Percentiles rank a stretch among this genome's conserved stretches.
These are phyloP conservation scores for Syngnathus floridae DNA, from an alignment of 2,113 vertebrate genomes.

Conservation along the genomic window DNA sequence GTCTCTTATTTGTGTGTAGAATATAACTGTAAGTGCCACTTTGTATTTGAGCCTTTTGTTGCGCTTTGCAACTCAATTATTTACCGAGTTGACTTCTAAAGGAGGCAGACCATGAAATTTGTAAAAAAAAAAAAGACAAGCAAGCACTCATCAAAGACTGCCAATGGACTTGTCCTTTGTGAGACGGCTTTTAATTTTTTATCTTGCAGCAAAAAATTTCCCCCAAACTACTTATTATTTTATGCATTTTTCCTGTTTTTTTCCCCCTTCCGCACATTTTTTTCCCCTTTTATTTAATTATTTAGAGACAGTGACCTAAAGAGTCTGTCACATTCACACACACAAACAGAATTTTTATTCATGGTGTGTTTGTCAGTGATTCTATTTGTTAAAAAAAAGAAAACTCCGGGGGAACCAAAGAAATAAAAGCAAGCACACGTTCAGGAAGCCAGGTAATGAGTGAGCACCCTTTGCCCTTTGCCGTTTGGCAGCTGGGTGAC, in stretches of 20 bases:
- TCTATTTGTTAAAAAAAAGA: conserved; percentile 14
- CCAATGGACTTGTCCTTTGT: background rate
- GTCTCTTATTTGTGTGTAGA: background rate
- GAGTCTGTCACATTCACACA: conserved; percentile 35
- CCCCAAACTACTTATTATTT: conserved; percentile 62
- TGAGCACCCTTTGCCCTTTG: conserved; percentile 47
- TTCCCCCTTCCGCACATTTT: background rate
- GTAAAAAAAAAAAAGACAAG: background rate
- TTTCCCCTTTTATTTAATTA: conserved; percentile 45
- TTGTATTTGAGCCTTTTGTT: background rate
- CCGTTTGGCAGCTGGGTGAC: conserved; percentile 48
- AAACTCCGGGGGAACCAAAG: conserved; percentile 1
- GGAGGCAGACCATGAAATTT: background rate
- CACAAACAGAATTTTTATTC: background rate
- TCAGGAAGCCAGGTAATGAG: conserved; percentile 40
- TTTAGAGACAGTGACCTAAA: conserved; percentile 46
- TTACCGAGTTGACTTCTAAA: background rate
- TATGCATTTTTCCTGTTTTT: conserved; percentile 29
- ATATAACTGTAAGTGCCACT: background rate
- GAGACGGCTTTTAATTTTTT: conserved; percentile 63
- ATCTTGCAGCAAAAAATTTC: conserved; percentile 43
- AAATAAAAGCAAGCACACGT: background rate
- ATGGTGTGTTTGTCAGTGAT: background rate
- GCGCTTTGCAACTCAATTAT: background rate
- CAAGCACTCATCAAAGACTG: background rate